These are phyloP conservation scores for Mormyrops attenuatus DNA, from an alignment of 2,797 vertebrate genomes.

Conservation along the genomic window DNA sequence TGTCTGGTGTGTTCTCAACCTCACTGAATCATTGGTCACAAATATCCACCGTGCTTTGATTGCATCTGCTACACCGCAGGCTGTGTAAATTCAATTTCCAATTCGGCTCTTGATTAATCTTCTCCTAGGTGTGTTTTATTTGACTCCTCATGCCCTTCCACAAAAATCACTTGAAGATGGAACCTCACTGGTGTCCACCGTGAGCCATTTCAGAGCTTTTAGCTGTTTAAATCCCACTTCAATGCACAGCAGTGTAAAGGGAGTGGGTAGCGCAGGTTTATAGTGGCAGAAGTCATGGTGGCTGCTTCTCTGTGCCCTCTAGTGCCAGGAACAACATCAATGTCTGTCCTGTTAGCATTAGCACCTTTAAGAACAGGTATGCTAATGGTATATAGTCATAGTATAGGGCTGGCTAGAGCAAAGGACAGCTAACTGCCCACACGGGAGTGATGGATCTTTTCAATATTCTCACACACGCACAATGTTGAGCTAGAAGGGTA, in stretches of 20 bases:
- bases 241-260: background rate
- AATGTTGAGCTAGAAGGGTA: background rate
- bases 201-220: background rate
- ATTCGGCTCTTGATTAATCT: slow-evolving; percentile 20
- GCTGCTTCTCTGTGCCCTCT: background rate
- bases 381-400: background rate
- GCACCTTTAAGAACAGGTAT: background rate
- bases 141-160: background rate
- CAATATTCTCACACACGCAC: background rate
- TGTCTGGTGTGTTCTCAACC: background rate
- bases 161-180: background rate
- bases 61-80: background rate
- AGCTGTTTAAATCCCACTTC: background rate
- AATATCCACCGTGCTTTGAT: slow-evolving; percentile 7
- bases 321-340: background rate
- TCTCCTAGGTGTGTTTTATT: background rate
- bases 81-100: slow-evolving; percentile 16
- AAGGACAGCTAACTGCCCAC: background rate
- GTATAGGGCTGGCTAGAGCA: background rate
- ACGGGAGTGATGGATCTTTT: background rate
- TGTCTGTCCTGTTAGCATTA: background rate
- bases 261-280: background rate
- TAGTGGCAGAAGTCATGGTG: background rate
- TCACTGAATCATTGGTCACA: slow-evolving; percentile 12
- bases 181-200: background rate